These are phyloP conservation scores for Chironomus tepperi DNA, from an alignment of 1,140 invertebrate species.

Conservation along the genomic window DNA sequence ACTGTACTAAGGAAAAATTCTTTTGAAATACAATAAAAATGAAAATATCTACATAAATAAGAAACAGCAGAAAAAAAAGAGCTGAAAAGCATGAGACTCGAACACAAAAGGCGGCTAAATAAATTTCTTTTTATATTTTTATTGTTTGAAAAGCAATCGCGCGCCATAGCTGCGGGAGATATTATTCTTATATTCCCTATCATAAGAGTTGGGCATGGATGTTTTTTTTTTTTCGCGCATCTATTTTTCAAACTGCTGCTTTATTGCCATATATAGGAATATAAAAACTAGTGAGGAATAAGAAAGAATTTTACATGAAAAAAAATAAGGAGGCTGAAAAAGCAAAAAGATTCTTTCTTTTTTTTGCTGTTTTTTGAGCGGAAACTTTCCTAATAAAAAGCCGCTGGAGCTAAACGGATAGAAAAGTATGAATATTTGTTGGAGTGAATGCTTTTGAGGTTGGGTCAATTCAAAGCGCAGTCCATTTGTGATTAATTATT, in stretches of 20 bases:
- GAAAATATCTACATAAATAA: conserved; percentile 9
- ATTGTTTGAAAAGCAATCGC: background rate
- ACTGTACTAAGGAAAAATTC: background rate
- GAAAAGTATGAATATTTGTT: background rate
- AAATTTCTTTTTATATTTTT: background rate
- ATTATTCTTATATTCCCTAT: too few relatives aligned
- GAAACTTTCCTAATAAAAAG: conserved; percentile 11
- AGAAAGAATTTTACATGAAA: background rate
- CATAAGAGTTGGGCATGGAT: background rate
- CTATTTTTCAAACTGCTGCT: background rate
- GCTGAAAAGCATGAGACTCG: background rate
- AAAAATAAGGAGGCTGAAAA: background rate
- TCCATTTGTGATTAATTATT: too few relatives aligned
- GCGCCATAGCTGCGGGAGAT: background rate
- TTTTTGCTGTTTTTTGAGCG: background rate
- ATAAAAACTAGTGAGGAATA: too few relatives aligned
- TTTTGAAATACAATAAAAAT: conserved; percentile 15
- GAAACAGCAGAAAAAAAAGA: background rate
- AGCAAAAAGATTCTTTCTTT: background rate
- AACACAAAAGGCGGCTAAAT: background rate
- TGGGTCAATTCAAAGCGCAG: too few relatives aligned
- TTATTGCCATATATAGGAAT: too few relatives aligned
- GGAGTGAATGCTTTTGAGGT: too few relatives aligned
- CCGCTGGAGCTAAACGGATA: background rate
- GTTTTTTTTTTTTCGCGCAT: background rate